A percentile compares a stretch with the other conserved stretches of the same genome.
phyloP scores from a whole-genome alignment of 2,113 vertebrate species.

The Psammodynastes pulverulentus region DNA sequence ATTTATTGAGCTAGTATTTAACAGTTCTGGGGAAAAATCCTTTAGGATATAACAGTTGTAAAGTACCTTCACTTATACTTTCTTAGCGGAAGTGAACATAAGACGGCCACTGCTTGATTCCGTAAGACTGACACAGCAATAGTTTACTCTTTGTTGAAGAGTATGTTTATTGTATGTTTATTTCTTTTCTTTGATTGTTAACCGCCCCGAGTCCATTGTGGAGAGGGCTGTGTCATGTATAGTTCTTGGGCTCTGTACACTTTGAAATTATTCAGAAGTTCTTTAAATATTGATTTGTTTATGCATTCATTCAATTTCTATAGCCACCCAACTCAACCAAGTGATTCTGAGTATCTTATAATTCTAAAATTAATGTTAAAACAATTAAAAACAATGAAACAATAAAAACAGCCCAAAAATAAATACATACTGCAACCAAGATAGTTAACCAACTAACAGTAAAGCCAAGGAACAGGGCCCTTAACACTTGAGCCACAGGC shows the following conservation, averaged over 20 bases:
- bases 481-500: background rate
- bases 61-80: background rate
- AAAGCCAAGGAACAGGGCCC: background rate
- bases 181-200: too few relatives aligned
- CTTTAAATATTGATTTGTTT: background rate
- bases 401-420: background rate
- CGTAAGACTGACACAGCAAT: background rate
- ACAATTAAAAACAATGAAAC: background rate
- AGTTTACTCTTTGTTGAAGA: background rate
- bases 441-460: background rate
- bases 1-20: background rate
- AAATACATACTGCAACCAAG: background rate
- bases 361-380: background rate
- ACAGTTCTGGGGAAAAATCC: background rate
- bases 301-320: background rate
- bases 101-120: background rate
- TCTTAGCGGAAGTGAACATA: background rate
- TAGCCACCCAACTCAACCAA: background rate
- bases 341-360: background rate
- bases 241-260: background rate
- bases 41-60: background rate
- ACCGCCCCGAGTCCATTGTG: too few relatives aligned
- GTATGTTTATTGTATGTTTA: too few relatives aligned
- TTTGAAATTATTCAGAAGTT: background rate
- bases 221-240: background rate